Base-by-base conservation (phyloP, 2,797 vertebrate genomes). In the Aeoliscus strigatus region DNA sequence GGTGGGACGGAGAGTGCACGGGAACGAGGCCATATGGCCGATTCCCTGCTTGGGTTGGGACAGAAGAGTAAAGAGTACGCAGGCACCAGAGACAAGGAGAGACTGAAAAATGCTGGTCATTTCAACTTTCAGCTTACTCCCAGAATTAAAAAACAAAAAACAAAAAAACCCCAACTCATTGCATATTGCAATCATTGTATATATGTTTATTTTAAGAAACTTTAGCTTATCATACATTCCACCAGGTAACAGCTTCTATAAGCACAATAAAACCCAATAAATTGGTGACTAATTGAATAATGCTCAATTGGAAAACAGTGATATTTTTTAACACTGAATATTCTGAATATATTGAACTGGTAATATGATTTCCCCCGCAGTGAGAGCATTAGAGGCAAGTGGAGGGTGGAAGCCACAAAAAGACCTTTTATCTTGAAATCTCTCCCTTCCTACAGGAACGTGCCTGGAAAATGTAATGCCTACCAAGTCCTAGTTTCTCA, bases 1-100 rank as follows among this genome's bases (percentile, higher is more conserved):
- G 62, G 50, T 49, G 38, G 48, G 42, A 47, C 31, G 18, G 54
- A 63, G 43, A 57, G 64, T 28, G 17, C 2, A 27, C 30, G 7
- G 60, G 53, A 62, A 48, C 43, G 47, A 54, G 46, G 53, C 77
- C 78, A 81, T 81, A 80, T 82, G 81, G 76, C 51, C 5, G 9
- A 65, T 57, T 72, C 60, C 42, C 42, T 63, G 53, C 58, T 57
- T 7, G 12, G 56, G 56, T 28, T 65, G 39, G 53, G 46, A 60
- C n/a, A 21, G 35, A 47, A 40, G 11, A 63, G 60, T 54, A 50
- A 44, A 64, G 30, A 32, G 35, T 64, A 24, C 17, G 11, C 9
- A 39, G 15, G 24, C 50, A 45, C 33, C 16, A 27, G 44, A 66
- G 46, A 6, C 18, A 6, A 21, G 18, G 3, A 21, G 18, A 21